Conservation (phyloP, 2,113 vertebrate species). For the Zosterops japonicus region DNA sequence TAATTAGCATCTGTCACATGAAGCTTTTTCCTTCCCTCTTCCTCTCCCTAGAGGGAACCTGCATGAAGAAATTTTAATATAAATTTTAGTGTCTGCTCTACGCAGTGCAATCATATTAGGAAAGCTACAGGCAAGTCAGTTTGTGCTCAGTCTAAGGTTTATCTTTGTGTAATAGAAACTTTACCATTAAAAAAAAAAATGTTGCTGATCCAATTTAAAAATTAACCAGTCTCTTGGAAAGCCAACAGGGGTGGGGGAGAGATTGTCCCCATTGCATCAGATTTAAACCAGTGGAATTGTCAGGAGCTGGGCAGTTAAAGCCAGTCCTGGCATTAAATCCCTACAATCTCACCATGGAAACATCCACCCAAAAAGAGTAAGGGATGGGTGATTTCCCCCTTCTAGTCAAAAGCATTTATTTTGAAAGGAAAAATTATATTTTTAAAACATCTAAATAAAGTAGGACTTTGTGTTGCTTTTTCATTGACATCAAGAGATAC, state of each 20-base stretch:
- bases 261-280: neutral
- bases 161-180: neutral
- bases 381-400: neutral
- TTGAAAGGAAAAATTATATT: neutral
- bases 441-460: neutral
- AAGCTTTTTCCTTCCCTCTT: slow-evolving; percentile 33
- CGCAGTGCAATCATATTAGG: neutral
- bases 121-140: neutral
- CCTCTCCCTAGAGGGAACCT: slow-evolving; percentile 36
- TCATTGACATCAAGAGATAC: neutral
- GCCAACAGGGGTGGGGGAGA: neutral
- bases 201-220: slow-evolving; percentile 31
- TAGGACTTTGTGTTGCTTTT: neutral
- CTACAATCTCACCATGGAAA: neutral
- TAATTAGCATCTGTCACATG: slow-evolving; percentile 67
- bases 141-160: neutral
- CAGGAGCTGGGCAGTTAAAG: neutral
- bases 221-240: slow-evolving; percentile 40
- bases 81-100: slow-evolving; percentile 11
- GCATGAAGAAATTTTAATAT: slow-evolving; percentile 33
- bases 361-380: neutral
- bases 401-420: neutral
- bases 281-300: neutral
- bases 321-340: neutral
- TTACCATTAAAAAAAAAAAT: neutral